Conservation (phyloP, 2,888 invertebrate species). For the Onthophagus sagittarius region DNA sequence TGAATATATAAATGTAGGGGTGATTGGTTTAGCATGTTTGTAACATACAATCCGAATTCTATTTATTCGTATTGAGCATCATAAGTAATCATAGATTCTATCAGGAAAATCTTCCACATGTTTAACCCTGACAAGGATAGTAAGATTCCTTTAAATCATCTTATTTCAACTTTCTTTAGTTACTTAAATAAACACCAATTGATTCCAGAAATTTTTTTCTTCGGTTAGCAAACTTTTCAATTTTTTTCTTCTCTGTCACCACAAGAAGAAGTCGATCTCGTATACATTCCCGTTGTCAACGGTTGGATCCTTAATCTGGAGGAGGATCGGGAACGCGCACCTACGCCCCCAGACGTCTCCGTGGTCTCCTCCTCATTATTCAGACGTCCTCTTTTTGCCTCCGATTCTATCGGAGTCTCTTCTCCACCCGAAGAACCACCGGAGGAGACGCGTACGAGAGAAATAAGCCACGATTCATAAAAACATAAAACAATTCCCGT, state of each 20-base stretch:
- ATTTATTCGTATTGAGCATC: too few relatives aligned
- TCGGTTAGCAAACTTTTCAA: slow-evolving; percentile 27
- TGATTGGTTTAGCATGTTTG: too few relatives aligned
- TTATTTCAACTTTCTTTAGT: too few relatives aligned
- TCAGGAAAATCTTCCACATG: too few relatives aligned
- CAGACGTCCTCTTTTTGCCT: slow-evolving; percentile 33
- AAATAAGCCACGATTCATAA: background rate
- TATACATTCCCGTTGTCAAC: slow-evolving; percentile 37
- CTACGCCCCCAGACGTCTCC: slow-evolving; percentile 36
- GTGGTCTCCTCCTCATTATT: slow-evolving; percentile 39
- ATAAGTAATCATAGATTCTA: too few relatives aligned
- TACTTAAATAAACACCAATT: too few relatives aligned
- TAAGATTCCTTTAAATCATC: too few relatives aligned
- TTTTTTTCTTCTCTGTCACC: slow-evolving; percentile 6
- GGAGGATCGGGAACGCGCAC: slow-evolving; percentile 44
- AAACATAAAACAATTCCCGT: too few relatives aligned
- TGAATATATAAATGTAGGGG: too few relatives aligned
- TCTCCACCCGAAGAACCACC: background rate
- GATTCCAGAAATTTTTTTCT: background rate
- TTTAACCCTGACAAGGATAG: too few relatives aligned
- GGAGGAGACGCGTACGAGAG: background rate
- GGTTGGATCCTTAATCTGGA: slow-evolving; percentile 36
- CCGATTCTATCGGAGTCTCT: background rate
- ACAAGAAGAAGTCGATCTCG: slow-evolving; percentile 23
- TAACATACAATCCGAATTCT: too few relatives aligned